Conservation (phyloP, 2,888 invertebrate genomes). For the Cremastobaeus sp. region DNA sequence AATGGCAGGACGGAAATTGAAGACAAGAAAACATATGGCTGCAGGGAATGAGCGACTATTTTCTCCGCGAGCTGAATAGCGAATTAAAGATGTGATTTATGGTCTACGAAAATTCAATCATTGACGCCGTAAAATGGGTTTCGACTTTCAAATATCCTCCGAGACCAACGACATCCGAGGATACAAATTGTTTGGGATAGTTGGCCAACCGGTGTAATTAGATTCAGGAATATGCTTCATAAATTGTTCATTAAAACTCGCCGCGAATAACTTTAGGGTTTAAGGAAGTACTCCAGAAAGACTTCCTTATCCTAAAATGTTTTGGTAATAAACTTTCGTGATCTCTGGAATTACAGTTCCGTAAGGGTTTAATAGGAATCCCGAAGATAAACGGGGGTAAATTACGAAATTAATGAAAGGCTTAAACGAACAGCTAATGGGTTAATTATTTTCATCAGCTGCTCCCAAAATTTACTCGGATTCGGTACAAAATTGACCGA, state of each 20-base stretch:
- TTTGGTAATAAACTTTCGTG: conserved; percentile 3
- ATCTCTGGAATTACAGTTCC: conserved; percentile 5
- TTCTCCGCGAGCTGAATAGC: background rate
- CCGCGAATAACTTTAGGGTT: conserved; percentile 10
- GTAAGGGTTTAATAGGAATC: background rate
- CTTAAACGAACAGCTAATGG: background rate
- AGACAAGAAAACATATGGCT: conserved; percentile 24
- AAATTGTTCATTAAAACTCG: conserved; percentile 28
- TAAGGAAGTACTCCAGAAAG: conserved; percentile 7
- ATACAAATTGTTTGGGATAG: background rate
- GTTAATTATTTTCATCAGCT: no score
- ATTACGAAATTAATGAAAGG: conserved; percentile 3
- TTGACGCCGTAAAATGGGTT: no score
- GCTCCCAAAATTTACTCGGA: no score
- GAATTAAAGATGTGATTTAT: background rate
- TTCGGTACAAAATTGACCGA: conserved; percentile 28
- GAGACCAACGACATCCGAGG: no score
- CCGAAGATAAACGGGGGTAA: no score
- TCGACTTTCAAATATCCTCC: no score
- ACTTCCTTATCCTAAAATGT: conserved; percentile 14
- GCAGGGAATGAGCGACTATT: conserved; percentile 6
- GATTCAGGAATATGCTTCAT: conserved; percentile 7
- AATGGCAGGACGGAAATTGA: conserved; percentile 26
- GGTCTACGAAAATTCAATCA: background rate
- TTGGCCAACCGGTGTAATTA: background rate